phyloP scores from a whole-genome alignment of 2,113 vertebrate genomes.

The Machaerirhynchus nigripectus region DNA sequence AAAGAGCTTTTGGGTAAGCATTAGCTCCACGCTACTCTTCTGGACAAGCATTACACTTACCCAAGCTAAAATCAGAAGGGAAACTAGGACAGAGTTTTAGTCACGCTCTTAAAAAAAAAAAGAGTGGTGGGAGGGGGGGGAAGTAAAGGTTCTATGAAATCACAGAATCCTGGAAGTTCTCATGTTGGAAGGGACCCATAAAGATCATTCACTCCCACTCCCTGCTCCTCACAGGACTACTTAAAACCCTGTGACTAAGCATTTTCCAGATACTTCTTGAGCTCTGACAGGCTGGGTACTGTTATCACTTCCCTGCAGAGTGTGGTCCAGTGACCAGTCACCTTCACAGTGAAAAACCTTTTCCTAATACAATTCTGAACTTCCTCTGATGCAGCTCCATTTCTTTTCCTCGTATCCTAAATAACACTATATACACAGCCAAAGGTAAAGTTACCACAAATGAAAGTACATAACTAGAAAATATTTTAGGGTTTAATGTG shows the following conservation, averaged over 20 bases:
- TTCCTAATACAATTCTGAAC: not conserved
- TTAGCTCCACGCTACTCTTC: not conserved
- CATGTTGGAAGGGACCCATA: not conserved
- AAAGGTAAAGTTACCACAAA: not conserved
- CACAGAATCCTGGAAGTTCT: not conserved
- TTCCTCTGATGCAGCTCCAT: not conserved
- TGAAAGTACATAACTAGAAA: not conserved
- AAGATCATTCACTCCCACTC: not conserved
- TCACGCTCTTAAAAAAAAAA: not conserved
- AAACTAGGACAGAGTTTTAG: not conserved
- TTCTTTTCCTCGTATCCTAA: not conserved
- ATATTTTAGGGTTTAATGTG: not conserved
- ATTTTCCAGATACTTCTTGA: not conserved
- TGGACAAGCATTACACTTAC: not conserved
- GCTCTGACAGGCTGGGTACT: not conserved
- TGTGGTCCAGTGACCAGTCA: not conserved
- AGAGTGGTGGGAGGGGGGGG: rapidly evolving
- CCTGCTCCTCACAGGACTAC: not conserved
- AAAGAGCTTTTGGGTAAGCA: not conserved
- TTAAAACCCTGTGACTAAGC: not conserved
- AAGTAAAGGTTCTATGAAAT: not conserved
- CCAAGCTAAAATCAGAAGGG: not conserved
- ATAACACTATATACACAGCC: not conserved
- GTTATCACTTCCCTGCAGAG: rapidly evolving
- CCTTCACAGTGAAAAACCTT: not conserved